Base-by-base conservation (phyloP, 1,140 invertebrate species). In the Panagrolaimus sp. region DNA sequence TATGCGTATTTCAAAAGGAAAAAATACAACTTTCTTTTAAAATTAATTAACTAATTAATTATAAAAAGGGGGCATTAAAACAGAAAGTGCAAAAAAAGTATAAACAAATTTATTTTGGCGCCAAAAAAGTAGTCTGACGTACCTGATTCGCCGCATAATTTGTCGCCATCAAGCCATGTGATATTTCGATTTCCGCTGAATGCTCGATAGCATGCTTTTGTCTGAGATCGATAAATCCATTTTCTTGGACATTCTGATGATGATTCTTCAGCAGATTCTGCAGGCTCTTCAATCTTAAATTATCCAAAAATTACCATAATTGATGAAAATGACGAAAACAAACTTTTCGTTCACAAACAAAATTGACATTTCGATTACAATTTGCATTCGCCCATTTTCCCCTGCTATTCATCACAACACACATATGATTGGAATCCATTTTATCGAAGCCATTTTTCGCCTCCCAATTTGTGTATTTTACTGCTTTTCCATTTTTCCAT, bases 141-240 rank as follows among this genome's bases (percentile, higher is more conserved):
- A 78, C 76, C 76, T 24, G 65, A 65, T 43, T 77, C 68, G 14
- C 73, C 70, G 32, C 76, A 77, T 17, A 71, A 45, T 52, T 72
- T 70, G 46, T 77, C 76, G 26, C 76, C 76, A 17, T 75, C 72
- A 21, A 77, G 45, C 71, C 77, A 78, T 14, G 76, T 76, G 64
- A 78, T 63, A 38, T 75, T 63, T 15, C 43, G 46, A 12, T 69
- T 28, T 26, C 52, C 71, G 43, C 67, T 43, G 12, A 77, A 55
- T 43, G 63, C 62, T 6, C 71, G 65, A 69, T 77, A 77, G 44
- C 76, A 77, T 15, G 72, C 63, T 15, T 58, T 47, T 4, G 72
- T 77, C 48, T 75, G 65, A 28, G 77, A 69, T 43, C 68, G 65
- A 63, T 70, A 72, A 55, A 67, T 62, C 76, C 76, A 77, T 28